Conservation (phyloP, 1,140 invertebrate genomes). For the Camponotus vicinus region DNA sequence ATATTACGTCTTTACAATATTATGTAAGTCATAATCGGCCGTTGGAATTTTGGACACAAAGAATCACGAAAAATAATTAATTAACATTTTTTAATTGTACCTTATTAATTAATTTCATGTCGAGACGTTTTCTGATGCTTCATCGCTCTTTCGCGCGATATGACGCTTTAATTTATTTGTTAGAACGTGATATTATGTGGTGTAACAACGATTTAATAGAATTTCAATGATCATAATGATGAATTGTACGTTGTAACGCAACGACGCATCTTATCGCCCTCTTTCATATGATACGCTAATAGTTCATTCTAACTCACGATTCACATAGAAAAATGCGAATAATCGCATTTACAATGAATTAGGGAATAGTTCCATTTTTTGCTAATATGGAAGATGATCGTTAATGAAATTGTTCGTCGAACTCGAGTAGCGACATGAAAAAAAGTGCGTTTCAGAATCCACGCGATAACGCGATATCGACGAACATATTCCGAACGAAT, state of each 20-base stretch:
- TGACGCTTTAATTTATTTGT: constrained; percentile 34
- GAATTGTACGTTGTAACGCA: constrained; percentile 17
- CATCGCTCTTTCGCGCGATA: neutral
- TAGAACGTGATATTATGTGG: neutral
- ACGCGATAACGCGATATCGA: constrained; percentile 3
- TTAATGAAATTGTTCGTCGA: constrained; percentile 35
- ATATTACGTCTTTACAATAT: neutral
- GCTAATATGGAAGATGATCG: neutral
- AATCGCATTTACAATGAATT: constrained; percentile 17
- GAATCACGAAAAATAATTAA: neutral
- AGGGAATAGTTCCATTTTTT: neutral
- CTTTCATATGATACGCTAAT: neutral
- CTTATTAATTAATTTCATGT: neutral
- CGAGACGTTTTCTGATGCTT: neutral
- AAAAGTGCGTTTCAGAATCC: neutral
- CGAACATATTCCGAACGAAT: too few species aligned
- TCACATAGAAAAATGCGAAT: neutral
- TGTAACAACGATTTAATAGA: constrained; percentile 16
- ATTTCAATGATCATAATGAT: neutral
- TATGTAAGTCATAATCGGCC: neutral
- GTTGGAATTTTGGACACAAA: neutral
- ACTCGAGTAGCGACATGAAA: neutral
- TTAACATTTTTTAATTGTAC: neutral
- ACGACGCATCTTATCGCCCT: neutral
- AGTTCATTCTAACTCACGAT: neutral